These are phyloP conservation scores for Macrosiphum euphorbiae DNA, from an alignment of 2,888 invertebrate species.

Conservation along the genomic window DNA sequence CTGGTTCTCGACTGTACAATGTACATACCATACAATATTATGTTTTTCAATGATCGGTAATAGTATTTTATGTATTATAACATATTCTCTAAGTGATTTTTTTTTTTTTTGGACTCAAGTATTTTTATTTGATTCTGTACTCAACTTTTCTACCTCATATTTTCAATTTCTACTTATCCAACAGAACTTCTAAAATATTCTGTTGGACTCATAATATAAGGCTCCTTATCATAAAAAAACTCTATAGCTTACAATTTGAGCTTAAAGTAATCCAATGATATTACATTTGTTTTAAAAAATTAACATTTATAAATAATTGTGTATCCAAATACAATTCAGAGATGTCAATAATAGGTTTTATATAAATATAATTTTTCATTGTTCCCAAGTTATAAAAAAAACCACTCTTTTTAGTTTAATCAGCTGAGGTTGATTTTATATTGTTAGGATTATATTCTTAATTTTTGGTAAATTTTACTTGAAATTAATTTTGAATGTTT, in stretches of 20 bases:
- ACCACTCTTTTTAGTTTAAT: neutral
- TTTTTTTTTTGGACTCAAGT: neutral
- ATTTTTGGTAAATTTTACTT: neutral
- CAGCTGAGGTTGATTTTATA: constrained; percentile 14
- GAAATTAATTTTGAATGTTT: constrained; percentile 26
- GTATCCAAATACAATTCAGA: neutral
- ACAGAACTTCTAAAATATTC: neutral
- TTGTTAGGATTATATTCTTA: constrained; percentile 1
- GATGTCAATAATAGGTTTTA: neutral
- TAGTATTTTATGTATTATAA: neutral
- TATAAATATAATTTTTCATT: neutral
- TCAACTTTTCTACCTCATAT: neutral
- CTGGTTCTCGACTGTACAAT: neutral
- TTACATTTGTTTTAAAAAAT: neutral
- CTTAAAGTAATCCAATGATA: neutral
- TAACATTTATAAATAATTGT: neutral
- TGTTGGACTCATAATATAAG: neutral
- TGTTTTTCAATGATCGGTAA: neutral
- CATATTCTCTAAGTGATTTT: neutral
- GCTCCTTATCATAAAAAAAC: neutral
- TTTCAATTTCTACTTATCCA: neutral
- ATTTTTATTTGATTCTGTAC: neutral
- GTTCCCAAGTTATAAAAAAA: neutral
- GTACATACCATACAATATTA: no score
- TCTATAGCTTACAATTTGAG: neutral